Base-by-base conservation (phyloP, 2,113 vertebrate genomes). In the Laticauda colubrina region DNA sequence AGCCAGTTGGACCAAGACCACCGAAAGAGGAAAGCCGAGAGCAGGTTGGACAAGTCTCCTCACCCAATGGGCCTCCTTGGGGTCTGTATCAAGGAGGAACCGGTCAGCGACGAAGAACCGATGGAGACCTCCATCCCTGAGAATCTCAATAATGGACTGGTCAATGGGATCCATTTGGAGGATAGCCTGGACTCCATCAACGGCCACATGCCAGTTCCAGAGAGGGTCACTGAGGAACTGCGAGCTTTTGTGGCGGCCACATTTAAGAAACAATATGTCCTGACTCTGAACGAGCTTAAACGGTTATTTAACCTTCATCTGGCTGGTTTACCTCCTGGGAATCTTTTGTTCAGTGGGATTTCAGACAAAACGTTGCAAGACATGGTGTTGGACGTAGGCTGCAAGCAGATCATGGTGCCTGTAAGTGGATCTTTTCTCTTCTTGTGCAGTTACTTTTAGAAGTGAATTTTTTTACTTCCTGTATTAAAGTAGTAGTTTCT, bases 321-420 rank as follows among this genome's bases (percentile, higher is more conserved):
- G 96, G 99, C 99, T 88, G 98, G 98, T 94, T 98, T 99, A 95
- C 98, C 99, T 51, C 98, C 98, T 0, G 99, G 99, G 93, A 98
- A 98, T 91, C 98, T 95, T 0, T 96, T 98, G 87, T 98, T 99
- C 94, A 98, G 98, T 86, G 98, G 99, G 89, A 98, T 99, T 96
- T 99, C 99, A 0, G 99, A 99, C 97, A 99, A 98, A 97, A 98
- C 98, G 98, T 97, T 99, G 5, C 99, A 99, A 97, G 99, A 99
- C 95, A 98, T 98, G 94, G 98, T 99, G 91, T 96, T 99, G 97
- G 98, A 98, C 87, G 97, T 98, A 96, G 98, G 98, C 91, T 99
- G 99, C 98, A 99, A 98, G 95, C 99, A 99, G 97, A 99, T 99
- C 93, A 96, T 98, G 98, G 99, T 99, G 98, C 99, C 99, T 98